Evolutionary conservation across 1,140 invertebrate species (phyloP), one percentile per base, ranked within the genome.

Genomic region (Linepithema humile): DNA sequence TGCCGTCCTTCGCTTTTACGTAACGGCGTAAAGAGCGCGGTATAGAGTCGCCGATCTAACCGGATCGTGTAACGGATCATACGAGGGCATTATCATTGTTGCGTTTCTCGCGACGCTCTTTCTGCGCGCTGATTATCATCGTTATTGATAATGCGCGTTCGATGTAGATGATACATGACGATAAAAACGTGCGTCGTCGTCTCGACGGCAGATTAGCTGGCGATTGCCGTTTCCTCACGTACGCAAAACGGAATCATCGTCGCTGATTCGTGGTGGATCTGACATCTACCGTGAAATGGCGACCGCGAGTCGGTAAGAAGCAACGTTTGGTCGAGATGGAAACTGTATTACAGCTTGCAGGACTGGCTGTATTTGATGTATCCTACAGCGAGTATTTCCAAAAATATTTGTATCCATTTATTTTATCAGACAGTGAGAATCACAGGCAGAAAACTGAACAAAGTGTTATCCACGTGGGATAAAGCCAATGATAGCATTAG

Each of bases 1-100:
- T 90, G 86, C 86, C 88, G 92, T 90, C 92, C 91, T 93, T 91
- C 90, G 80, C 82, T 80, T 91, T 93, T 91, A 91, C 84, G 89
- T 91, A 92, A 93, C 85, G 69, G 65, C 78, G 64, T 59, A 83
- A 86, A 89, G 84, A 88, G 64, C 83, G 74, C 73, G 40, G 60
- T 83, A 78, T 85, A 77, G 45, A 38, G 60, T 80, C 53, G 43
- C 45, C 69, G 55, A 48, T 48, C 57, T 53, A 80, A 75, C 55
- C 40, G 29, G 40, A 78, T 83, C 59, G n/a, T n/a, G n/a, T n/a
- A n/a, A n/a, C n/a, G n/a, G n/a, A 20, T 83, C 40, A 26, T 20
- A 15, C n/a, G n/a, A n/a, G n/a, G 17, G 59, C n/a, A 5, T 17
- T 4, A 40, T 35, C 70, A 26, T 78, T n/a, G 48, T 43, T 20